These are phyloP conservation scores for Eilema griseolum DNA, from an alignment of 2,888 invertebrate species.

Conservation along the genomic window DNA sequence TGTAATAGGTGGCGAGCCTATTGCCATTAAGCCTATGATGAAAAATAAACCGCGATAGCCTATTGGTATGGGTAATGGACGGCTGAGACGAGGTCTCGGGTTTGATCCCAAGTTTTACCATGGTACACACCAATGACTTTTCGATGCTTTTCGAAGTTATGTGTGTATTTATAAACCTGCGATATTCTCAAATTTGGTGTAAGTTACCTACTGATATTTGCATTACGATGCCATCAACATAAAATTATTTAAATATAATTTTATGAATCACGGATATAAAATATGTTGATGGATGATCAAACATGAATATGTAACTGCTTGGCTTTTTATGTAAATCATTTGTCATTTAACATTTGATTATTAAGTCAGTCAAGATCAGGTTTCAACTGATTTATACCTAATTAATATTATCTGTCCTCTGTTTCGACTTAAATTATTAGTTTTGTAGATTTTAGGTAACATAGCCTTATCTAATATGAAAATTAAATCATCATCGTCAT, in stretches of 20 bases:
- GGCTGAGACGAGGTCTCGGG: no score
- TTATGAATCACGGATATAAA: neutral
- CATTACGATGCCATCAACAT: neutral
- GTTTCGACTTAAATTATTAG: constrained; percentile 2
- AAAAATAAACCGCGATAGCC: no score
- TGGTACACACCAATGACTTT: no score
- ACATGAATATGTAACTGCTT: neutral
- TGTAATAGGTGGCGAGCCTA: no score
- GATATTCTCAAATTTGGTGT: no score
- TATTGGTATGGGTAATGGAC: no score
- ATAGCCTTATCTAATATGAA: neutral
- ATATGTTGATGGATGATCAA: neutral
- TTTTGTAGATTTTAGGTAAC: constrained; percentile 4
- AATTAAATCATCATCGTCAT: neutral
- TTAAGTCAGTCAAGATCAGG: neutral
- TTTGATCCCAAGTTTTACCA: no score
- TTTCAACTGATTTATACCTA: neutral
- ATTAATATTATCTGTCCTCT: neutral
- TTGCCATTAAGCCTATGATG: no score
- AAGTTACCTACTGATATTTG: neutral
- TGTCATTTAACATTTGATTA: constrained; percentile 4
- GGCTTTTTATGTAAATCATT: constrained; percentile 2
- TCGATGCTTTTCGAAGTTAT: no score
- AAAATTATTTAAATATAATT: neutral
- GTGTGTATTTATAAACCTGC: no score